Conservation (phyloP, 2,797 vertebrate genomes). For the Caiman crocodilus region DNA sequence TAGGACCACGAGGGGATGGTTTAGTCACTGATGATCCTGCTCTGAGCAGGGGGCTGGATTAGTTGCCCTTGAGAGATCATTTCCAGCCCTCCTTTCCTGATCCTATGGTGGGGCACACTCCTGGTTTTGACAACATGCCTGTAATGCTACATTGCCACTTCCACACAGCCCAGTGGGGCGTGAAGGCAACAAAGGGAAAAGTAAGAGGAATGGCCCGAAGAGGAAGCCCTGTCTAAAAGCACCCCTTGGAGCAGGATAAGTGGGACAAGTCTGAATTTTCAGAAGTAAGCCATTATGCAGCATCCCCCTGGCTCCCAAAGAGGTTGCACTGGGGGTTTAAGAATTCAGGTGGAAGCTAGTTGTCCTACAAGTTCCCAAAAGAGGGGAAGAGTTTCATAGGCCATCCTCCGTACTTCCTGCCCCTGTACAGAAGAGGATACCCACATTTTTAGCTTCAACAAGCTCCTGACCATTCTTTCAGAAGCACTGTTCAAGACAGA, state of each 20-base stretch:
- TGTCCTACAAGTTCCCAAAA: background rate
- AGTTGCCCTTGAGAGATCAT: too few relatives aligned
- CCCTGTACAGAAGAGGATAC: background rate
- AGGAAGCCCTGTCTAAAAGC: background rate
- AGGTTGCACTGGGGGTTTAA: background rate
- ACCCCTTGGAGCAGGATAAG: background rate
- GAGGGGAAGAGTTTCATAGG: background rate
- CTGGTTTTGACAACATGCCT: background rate
- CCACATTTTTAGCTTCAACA: background rate
- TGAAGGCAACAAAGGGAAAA: background rate
- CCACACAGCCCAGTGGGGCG: background rate
- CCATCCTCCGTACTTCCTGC: background rate
- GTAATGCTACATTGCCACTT: background rate
- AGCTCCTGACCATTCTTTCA: background rate
- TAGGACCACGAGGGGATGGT: background rate
- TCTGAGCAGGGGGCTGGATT: too few relatives aligned
- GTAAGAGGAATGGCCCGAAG: background rate
- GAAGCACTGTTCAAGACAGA: background rate
- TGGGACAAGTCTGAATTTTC: background rate
- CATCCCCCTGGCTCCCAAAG: background rate
- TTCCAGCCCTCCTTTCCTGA: too few relatives aligned
- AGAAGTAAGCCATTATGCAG: background rate
- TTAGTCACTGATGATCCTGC: too few relatives aligned
- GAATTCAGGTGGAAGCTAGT: background rate
- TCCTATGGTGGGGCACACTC: background rate